phyloP scores from a whole-genome alignment of 2,888 invertebrate species.

The Drosophila robusta region DNA sequence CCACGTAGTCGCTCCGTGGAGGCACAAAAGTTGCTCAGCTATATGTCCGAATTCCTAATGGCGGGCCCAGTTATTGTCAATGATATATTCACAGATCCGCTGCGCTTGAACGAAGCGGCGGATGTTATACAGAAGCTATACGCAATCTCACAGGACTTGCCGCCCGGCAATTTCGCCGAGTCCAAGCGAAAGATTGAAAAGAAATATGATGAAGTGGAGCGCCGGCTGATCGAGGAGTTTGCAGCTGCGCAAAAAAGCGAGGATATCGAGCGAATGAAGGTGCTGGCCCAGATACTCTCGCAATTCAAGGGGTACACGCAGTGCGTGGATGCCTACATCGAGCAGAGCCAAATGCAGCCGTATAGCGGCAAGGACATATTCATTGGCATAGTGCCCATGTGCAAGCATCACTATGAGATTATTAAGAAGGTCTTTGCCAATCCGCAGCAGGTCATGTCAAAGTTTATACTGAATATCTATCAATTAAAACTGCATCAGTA shows the following conservation, averaged over 20 bases:
- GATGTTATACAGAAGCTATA: conserved; percentile 98
- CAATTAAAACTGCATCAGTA: conserved; percentile 95
- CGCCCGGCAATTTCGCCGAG: conserved; percentile 93
- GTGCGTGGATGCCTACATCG: conserved; percentile 98
- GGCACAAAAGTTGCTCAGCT: conserved; percentile 95
- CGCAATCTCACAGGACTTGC: conserved; percentile 97
- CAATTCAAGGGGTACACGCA: conserved; percentile 98
- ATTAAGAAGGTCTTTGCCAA: conserved; percentile 96
- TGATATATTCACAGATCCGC: conserved; percentile 93
- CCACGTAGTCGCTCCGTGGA: conserved; percentile 97
- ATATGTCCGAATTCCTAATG: conserved; percentile 96
- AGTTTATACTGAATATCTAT: conserved; percentile 98
- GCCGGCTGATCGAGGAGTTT: conserved; percentile 97
- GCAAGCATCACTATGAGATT: conserved; percentile 93
- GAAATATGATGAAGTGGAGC: conserved; percentile 96
- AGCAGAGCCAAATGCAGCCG: conserved; percentile 96
- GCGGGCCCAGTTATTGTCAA: conserved; percentile 92
- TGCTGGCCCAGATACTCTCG: conserved; percentile 95
- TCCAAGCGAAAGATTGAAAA: conserved; percentile 94
- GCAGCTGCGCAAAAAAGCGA: conserved; percentile 94
- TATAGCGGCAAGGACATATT: conserved; percentile 96
- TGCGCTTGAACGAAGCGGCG: conserved; percentile 94
- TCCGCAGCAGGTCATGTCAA: conserved; percentile 98
- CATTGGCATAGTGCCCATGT: conserved; percentile 94
- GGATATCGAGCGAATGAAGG: conserved; percentile 95